These are phyloP conservation scores for Tinea trinotella DNA, from an alignment of 2,888 invertebrate genomes.

Conservation along the genomic window DNA sequence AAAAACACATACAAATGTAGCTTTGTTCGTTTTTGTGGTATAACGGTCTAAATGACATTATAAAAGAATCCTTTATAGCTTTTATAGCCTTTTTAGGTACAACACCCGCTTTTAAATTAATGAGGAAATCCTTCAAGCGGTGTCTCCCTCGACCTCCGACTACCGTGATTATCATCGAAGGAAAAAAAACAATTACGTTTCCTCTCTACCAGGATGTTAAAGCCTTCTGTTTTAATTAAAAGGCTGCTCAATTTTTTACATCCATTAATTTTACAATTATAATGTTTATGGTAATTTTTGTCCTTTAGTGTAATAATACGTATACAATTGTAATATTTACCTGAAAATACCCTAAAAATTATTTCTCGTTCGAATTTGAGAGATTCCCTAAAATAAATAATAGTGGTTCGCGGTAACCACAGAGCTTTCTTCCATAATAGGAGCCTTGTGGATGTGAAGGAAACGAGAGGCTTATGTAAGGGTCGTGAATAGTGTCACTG, in stretches of 20 bases:
- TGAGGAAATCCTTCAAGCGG: slow-evolving; percentile 38
- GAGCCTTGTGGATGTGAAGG: too few species aligned
- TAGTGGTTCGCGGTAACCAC: too few species aligned
- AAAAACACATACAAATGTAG: slow-evolving; percentile 5
- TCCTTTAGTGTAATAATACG: too few species aligned
- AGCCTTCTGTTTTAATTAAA: slow-evolving; percentile 49
- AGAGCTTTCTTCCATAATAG: too few species aligned
- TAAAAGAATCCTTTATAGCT: slow-evolving; percentile 31
- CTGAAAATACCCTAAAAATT: too few species aligned
- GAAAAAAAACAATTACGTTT: slow-evolving; percentile 39
- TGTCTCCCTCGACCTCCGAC: slow-evolving; percentile 24
- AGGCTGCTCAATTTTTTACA: slow-evolving; percentile 18
- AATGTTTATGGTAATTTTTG: slow-evolving; percentile 1
- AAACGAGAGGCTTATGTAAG: too few species aligned
- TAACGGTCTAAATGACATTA: slow-evolving; percentile 28
- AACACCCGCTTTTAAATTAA: slow-evolving; percentile 38
- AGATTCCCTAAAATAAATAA: too few species aligned
- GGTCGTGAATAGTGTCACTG: too few species aligned
- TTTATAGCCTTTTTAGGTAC: slow-evolving; percentile 29
- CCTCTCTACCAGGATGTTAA: slow-evolving; percentile 34
- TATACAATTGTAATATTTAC: too few species aligned
- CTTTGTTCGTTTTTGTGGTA: slow-evolving; percentile 17
- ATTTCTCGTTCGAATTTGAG: too few species aligned
- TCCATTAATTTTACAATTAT: slow-evolving; percentile 6
- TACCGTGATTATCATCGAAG: slow-evolving; percentile 37